Evolutionary conservation across 23 tunicate genomes (phyloP).

Genomic region (Clavelina lepadiformis): DNA sequence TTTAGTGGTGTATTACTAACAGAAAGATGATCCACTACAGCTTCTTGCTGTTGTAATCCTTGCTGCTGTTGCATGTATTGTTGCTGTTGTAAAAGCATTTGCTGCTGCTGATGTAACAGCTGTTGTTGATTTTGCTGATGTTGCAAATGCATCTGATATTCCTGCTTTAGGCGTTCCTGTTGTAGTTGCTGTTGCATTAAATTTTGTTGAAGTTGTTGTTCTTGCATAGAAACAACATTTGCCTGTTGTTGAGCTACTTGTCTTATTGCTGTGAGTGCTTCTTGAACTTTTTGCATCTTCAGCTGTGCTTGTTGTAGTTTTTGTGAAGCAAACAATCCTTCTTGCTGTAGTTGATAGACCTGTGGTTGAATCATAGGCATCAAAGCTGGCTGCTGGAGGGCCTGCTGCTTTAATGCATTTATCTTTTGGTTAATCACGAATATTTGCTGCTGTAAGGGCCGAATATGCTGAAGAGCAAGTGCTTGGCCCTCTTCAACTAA

Average conservation of each 20-base stretch:
- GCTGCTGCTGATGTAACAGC: background rate
- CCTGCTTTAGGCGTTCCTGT: slow-evolving; percentile 13
- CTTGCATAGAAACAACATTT: background rate
- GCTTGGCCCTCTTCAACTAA: slow-evolving; percentile 39
- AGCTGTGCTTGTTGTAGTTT: slow-evolving; percentile 30
- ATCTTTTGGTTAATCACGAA: slow-evolving; percentile 33
- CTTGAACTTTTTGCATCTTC: slow-evolving; percentile 44
- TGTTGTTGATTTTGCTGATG: slow-evolving; percentile 16
- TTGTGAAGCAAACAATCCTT: slow-evolving; percentile 25
- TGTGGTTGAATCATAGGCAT: slow-evolving; percentile 60
- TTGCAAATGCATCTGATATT: slow-evolving; percentile 15
- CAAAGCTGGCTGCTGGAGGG: slow-evolving; percentile 79
- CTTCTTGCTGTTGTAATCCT: background rate
- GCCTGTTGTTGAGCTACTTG: slow-evolving; percentile 45
- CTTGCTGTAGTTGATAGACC: slow-evolving; percentile 64
- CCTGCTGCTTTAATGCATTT: slow-evolving; percentile 43
- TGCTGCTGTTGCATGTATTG: slow-evolving; percentile 8
- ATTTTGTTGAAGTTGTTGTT: slow-evolving; percentile 27
- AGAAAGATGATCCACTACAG: background rate
- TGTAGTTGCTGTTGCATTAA: slow-evolving; percentile 21
- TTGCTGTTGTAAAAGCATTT: slow-evolving; percentile 10
- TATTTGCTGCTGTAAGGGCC: slow-evolving; percentile 52
- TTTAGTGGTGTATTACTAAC: background rate
- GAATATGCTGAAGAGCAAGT: slow-evolving; percentile 40
- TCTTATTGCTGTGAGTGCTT: slow-evolving; percentile 22